phyloP scores from a whole-genome alignment of 2,888 invertebrate genomes.

The Ectemnius continuus region DNA sequence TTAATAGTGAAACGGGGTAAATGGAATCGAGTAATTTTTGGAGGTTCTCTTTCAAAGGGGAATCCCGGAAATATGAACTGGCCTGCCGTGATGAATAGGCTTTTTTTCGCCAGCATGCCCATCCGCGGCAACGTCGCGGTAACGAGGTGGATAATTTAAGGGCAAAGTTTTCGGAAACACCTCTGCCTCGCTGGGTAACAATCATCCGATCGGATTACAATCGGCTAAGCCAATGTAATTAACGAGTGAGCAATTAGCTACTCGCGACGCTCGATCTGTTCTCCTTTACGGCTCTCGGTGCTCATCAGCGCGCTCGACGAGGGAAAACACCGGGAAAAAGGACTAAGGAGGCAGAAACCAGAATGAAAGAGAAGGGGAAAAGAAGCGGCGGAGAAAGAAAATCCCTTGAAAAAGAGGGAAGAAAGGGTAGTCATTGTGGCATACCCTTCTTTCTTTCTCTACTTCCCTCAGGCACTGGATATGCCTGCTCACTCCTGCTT shows the following conservation, averaged over 20 bases:
- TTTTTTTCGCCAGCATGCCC: neutral
- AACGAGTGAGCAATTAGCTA: conserved; percentile 44
- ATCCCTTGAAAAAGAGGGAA: neutral
- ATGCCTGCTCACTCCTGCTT: conserved; percentile 11
- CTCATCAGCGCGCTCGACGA: conserved; percentile 37
- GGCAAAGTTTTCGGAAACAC: conserved; percentile 12
- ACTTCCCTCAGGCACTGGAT: conserved; percentile 13
- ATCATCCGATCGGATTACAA: conserved; percentile 37
- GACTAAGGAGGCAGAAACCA: conserved; percentile 5
- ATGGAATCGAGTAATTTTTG: neutral
- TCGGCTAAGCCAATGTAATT: conserved; percentile 28
- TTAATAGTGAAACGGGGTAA: neutral
- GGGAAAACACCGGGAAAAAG: conserved; percentile 18
- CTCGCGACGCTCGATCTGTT: conserved; percentile 22
- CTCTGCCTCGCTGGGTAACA: conserved; percentile 12
- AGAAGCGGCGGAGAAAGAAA: conserved; percentile 6
- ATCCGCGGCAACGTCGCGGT: neutral
- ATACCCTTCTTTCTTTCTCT: conserved; percentile 16
- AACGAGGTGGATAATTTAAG: conserved; percentile 6
- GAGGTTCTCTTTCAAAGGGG: no score
- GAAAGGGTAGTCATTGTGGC: neutral
- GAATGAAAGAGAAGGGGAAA: neutral
- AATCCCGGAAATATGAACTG: no score
- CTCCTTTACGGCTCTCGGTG: conserved; percentile 35
- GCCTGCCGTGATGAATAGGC: no score